Evolutionary conservation across 1,140 invertebrate species (phyloP).

Genomic region (Augochlora pura): DNA sequence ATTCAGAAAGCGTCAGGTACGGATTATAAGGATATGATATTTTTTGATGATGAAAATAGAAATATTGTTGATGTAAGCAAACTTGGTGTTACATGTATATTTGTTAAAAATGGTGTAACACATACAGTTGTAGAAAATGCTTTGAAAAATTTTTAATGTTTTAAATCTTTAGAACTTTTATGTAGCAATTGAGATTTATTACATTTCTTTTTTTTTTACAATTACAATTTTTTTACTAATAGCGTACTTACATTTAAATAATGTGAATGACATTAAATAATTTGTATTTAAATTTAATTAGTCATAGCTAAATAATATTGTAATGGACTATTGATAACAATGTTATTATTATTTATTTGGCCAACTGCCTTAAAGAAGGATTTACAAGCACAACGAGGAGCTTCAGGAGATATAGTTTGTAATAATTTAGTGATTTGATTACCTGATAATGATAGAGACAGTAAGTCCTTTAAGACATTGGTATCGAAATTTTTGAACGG

Average conservation of each 20-base stretch:
- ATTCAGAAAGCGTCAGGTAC: conserved; percentile 82
- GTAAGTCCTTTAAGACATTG: conserved; percentile 75
- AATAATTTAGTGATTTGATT: conserved; percentile 60
- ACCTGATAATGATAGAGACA: conserved; percentile 71
- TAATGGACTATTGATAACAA: conserved; percentile 67
- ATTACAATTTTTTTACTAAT: not conserved
- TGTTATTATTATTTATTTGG: conserved; percentile 51
- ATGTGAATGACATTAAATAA: not conserved
- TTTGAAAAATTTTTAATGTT: conserved; percentile 65
- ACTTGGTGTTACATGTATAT: conserved; percentile 82
- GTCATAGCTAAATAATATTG: conserved; percentile 71
- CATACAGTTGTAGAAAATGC: conserved; percentile 78
- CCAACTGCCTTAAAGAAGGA: conserved; percentile 62
- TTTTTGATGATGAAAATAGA: conserved; percentile 85
- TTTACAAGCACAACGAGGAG: conserved; percentile 67
- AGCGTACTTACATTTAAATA: not conserved
- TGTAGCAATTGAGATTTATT: conserved; percentile 6
- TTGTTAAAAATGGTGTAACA: conserved; percentile 81
- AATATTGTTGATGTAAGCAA: conserved; percentile 83
- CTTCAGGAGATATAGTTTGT: conserved; percentile 26
- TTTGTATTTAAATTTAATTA: conserved; percentile 31
- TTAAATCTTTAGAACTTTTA: not conserved
- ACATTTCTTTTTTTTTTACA: no score
- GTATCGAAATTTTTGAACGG: conserved; percentile 83
- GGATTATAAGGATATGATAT: conserved; percentile 85